Evolutionary conservation across 1,140 invertebrate species (phyloP).

Genomic region (Listronotus bonariensis): DNA sequence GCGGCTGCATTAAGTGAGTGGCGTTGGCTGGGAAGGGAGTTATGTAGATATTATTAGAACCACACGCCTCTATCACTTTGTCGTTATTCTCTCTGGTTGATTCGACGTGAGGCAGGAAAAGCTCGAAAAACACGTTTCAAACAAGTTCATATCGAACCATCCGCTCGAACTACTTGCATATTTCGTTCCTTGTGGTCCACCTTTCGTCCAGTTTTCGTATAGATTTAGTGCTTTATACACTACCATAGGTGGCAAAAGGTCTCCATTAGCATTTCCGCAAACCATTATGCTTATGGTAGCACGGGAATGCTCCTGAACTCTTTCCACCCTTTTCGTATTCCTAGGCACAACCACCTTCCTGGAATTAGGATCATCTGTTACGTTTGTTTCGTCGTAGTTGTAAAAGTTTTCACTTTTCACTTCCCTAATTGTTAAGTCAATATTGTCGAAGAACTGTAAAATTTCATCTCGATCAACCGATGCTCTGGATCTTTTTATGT

Average conservation of each 20-base stretch:
- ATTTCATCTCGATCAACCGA: slow-evolving; percentile 8
- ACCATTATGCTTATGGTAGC: slow-evolving; percentile 5
- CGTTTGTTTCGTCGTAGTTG: slow-evolving; percentile 13
- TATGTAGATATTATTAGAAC: slow-evolving; percentile 23
- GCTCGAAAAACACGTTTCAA: slow-evolving; percentile 45
- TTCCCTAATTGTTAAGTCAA: slow-evolving; percentile 2
- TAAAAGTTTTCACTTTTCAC: not conserved
- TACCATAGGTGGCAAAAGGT: not conserved
- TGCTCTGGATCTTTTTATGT: slow-evolving; percentile 7
- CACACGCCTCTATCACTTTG: slow-evolving; percentile 10
- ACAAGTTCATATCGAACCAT: slow-evolving; percentile 49
- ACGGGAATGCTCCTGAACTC: slow-evolving; percentile 2
- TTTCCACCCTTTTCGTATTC: not conserved
- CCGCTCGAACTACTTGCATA: slow-evolving; percentile 43
- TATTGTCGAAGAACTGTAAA: slow-evolving; percentile 11
- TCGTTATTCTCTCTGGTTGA: slow-evolving; percentile 5
- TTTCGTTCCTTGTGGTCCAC: slow-evolving; percentile 24
- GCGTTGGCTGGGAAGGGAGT: slow-evolving; percentile 48
- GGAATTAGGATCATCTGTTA: slow-evolving; percentile 3
- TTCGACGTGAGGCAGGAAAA: slow-evolving; percentile 17
- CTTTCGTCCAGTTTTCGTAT: slow-evolving; percentile 45
- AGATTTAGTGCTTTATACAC: not conserved
- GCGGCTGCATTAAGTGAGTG: too few species aligned
- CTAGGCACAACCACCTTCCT: slow-evolving; percentile 8
- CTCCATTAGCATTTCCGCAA: not conserved